Evolutionary conservation across 2,888 invertebrate genomes (phyloP).

Genomic region (Apocheima hispidaria): DNA sequence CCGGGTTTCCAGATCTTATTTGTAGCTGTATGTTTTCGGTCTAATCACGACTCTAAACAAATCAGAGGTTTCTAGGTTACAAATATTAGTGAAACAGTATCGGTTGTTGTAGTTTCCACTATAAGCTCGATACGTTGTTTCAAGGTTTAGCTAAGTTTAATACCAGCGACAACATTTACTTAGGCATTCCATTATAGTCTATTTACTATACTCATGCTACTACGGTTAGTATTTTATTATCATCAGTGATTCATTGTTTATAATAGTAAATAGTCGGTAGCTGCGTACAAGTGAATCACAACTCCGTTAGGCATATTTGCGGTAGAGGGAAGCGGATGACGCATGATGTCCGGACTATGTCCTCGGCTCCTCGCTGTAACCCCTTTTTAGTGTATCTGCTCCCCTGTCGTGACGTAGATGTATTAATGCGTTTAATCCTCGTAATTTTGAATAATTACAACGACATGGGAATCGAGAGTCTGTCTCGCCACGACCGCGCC

Average conservation of each 20-base stretch:
- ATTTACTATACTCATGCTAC: conserved; percentile 31
- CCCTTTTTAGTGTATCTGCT: conserved; percentile 30
- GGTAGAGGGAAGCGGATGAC: conserved; percentile 38
- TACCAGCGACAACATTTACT: conserved; percentile 32
- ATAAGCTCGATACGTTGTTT: conserved; percentile 27
- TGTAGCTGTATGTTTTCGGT: conserved; percentile 55
- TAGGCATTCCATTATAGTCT: conserved; percentile 31
- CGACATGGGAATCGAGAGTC: conserved; percentile 61
- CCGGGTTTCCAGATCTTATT: conserved; percentile 50
- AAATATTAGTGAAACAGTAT: conserved; percentile 39
- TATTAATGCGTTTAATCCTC: conserved; percentile 58
- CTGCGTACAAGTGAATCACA: conserved; percentile 44
- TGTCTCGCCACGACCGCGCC: conserved; percentile 57
- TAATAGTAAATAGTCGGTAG: conserved; percentile 43
- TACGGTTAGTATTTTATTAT: conserved; percentile 43
- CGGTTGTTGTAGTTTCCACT: conserved; percentile 41
- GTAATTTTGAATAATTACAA: conserved; percentile 76
- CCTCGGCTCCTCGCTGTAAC: conserved; percentile 20
- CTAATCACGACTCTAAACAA: conserved; percentile 54
- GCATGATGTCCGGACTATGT: conserved; percentile 33
- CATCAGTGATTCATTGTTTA: conserved; percentile 47
- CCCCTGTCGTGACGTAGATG: conserved; percentile 54
- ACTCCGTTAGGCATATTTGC: conserved; percentile 34
- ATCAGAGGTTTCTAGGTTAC: conserved; percentile 53
- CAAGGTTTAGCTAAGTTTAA: conserved; percentile 26